These are phyloP conservation scores for Kryphioiulus occultus DNA, from an alignment of 2,888 invertebrate genomes.

Conservation along the genomic window DNA sequence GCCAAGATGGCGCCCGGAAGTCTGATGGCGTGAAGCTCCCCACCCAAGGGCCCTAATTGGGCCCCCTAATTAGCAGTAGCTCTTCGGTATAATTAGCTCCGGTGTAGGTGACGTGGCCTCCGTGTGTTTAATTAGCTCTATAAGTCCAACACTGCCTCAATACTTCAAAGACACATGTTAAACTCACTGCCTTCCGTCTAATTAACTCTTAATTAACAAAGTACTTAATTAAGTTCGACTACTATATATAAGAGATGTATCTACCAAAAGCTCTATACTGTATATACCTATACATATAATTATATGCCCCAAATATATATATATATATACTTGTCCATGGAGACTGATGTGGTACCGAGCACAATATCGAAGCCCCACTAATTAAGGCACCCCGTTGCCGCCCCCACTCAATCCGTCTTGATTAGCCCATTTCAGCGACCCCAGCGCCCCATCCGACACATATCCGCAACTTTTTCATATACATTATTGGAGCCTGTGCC, in stretches of 20 bases:
- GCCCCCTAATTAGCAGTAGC: background rate
- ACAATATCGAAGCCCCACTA: background rate
- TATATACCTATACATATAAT: constrained; percentile 17
- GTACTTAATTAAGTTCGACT: constrained; percentile 8
- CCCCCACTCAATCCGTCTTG: background rate
- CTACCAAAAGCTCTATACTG: constrained; percentile 16
- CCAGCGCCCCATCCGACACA: background rate
- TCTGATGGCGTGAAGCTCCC: background rate
- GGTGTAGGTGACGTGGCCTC: constrained; percentile 1
- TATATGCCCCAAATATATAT: background rate
- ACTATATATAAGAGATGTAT: constrained; percentile 6
- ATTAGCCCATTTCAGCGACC: background rate
- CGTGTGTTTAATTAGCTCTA: constrained; percentile 7
- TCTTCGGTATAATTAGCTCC: background rate
- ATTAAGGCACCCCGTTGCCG: background rate
- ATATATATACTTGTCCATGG: background rate
- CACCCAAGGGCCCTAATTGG: background rate
- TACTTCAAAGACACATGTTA: constrained; percentile 17
- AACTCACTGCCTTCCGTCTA: constrained; percentile 23
- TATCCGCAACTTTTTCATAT: background rate
- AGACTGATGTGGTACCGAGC: background rate
- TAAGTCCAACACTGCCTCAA: constrained; percentile 17
- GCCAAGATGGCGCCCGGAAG: background rate
- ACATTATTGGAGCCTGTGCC: background rate
- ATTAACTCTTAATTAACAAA: constrained; percentile 1